Evolutionary conservation across 1,140 invertebrate species (phyloP), one percentile per base, ranked within the genome.

Genomic region (Glossosoma conforme): DNA sequence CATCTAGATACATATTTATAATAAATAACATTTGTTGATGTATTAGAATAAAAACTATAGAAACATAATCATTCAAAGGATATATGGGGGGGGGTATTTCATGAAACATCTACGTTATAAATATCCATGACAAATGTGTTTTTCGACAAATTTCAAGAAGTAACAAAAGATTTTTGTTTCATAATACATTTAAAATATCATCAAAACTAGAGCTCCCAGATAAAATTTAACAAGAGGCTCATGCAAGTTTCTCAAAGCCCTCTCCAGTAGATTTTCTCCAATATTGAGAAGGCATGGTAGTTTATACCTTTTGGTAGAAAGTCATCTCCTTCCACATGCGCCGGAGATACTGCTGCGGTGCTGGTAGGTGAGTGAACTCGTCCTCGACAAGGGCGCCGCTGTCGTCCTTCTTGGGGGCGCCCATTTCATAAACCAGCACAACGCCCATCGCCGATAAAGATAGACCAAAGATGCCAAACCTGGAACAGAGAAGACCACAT

Each of bases 221-320:
- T n/a, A n/a, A n/a, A n/a, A n/a, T n/a, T n/a, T n/a, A n/a, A n/a
- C n/a, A n/a, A n/a, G n/a, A n/a, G n/a, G n/a, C n/a, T n/a, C n/a
- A n/a, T n/a, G n/a, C n/a, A n/a, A n/a, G n/a, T n/a, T n/a, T n/a
- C n/a, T n/a, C n/a, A n/a, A n/a, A n/a, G n/a, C n/a, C n/a, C n/a
- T n/a, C n/a, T n/a, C n/a, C n/a, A n/a, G n/a, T n/a, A n/a, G n/a
- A n/a, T n/a, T n/a, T n/a, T n/a, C n/a, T n/a, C n/a, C n/a, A n/a
- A n/a, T n/a, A n/a, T n/a, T n/a, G n/a, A n/a, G n/a, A n/a, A n/a
- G n/a, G n/a, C n/a, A n/a, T n/a, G n/a, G n/a, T n/a, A n/a, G n/a
- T n/a, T n/a, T n/a, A n/a, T 66, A 86, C 85, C 70, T 85, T 88
- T 63, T 84, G 82, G 64, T 85, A 91, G 62, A 86, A 88, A 49